These are phyloP conservation scores for Lepidothrix coronata DNA, from an alignment of 2,113 vertebrate genomes.

Conservation along the genomic window DNA sequence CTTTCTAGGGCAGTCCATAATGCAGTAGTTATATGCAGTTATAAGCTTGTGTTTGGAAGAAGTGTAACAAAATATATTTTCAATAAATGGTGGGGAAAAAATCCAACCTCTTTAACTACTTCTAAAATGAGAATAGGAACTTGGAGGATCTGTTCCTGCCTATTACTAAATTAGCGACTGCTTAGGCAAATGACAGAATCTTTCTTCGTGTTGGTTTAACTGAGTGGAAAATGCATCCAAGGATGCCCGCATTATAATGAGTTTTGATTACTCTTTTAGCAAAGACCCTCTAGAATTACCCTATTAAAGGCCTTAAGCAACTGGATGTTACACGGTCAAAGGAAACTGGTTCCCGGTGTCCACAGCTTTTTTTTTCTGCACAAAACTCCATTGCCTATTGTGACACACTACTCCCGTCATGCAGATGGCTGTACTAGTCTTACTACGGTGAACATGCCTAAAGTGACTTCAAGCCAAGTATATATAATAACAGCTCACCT, in stretches of 20 bases:
- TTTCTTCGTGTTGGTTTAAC: neutral
- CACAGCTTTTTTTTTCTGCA: neutral
- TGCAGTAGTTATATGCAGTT: neutral
- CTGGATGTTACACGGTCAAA: neutral
- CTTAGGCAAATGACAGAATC: neutral
- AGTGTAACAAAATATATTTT: neutral
- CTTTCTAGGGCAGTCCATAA: neutral
- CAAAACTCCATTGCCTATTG: rapidly evolving
- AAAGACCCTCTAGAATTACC: neutral
- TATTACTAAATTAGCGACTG: neutral
- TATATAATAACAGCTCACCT: neutral
- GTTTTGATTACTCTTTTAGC: neutral
- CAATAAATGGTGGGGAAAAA: neutral
- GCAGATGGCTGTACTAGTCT: neutral
- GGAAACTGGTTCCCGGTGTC: rapidly evolving
- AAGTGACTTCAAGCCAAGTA: neutral
- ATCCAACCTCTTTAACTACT: neutral
- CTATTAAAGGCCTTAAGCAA: neutral
- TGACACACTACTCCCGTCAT: rapidly evolving
- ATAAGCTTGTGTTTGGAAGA: neutral
- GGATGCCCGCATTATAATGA: neutral
- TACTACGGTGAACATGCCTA: neutral
- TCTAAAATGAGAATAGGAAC: neutral
- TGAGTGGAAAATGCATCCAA: neutral
- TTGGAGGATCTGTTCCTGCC: neutral